These are phyloP conservation scores for Mactromeris polynyma DNA, from an alignment of 2,888 invertebrate species.

Conservation along the genomic window DNA sequence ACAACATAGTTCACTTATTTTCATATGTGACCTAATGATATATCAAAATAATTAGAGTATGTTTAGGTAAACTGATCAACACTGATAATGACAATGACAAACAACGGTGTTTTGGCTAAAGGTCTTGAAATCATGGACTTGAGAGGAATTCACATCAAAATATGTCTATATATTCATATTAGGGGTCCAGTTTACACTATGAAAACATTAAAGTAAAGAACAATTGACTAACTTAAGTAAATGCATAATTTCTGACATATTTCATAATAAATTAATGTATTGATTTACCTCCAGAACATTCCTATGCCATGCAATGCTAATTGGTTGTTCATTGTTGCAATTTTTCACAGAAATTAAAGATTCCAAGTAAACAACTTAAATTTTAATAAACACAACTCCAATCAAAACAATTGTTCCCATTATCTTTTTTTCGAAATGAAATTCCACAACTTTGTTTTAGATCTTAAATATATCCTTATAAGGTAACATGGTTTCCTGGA, in stretches of 20 bases:
- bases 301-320: neutral
- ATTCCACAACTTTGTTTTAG: neutral
- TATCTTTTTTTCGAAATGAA: neutral
- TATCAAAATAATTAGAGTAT: neutral
- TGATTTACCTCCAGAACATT: neutral
- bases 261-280: neutral
- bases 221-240: neutral
- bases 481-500: conserved; percentile 23
- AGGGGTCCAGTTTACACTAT: too few species aligned
- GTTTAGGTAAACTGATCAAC: too few species aligned
- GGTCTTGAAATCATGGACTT: too few species aligned
- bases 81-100: too few species aligned
- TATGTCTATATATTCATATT: too few species aligned
- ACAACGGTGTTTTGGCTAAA: too few species aligned
- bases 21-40: neutral
- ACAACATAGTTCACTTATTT: neutral
- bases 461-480: neutral
- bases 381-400: neutral
- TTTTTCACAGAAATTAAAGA: neutral
- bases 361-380: neutral
- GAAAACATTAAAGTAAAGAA: neutral
- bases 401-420: neutral
- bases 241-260: neutral
- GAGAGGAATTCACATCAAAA: too few species aligned
- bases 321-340: neutral